Base-by-base conservation (phyloP, 2,888 invertebrate species). In the Gerris lacustris region DNA sequence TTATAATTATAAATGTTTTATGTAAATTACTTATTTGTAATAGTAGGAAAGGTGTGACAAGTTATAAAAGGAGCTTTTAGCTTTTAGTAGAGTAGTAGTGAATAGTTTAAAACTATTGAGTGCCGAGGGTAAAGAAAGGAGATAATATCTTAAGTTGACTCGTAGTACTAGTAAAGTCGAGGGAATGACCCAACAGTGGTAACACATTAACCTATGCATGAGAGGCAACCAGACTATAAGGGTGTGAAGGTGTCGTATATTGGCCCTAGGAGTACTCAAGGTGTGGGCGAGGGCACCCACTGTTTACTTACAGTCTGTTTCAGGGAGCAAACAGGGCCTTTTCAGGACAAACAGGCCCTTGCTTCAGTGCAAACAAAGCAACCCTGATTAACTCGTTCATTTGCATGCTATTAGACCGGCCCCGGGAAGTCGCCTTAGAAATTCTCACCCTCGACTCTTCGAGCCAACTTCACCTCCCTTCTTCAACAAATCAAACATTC, bases 221-320 rank as follows among this genome's bases (percentile, higher is more conserved):
- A 11, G 55, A 55, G 11, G 9, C 55, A 55, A 55, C 2, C 31
- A 55, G 55, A 5, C 11, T 55, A 11, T 2, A 55, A 55, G 55
- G 55, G 9, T 55, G 31, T 31, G 11, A 55, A 55, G 55, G 55
- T 55, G 55, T 55, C 55, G 55, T 55, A 55, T 55, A 55, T 55
- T 55, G 55, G 55, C 9, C 55, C 55, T 55, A 11, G 9, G 15
- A 31, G 15, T 11, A 55, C 55, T 55, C 55, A 5, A 55, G 55
- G 55, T 55, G 55, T 55, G 15, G 15, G 15, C 15, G 55, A 55
- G 15, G 15, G 55, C 55, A 55, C 55, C 15, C 11, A 55, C 15
- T 55, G 55, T 55, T 55, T 55, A 55, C 55, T 55, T 55, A 55
- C 55, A 55, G 55, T 11, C 55, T 55, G 55, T 55, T 55, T 55